Evolutionary conservation across 2,888 invertebrate genomes (phyloP), one percentile per base, ranked within the genome.

Genomic region (Formica aserva): DNA sequence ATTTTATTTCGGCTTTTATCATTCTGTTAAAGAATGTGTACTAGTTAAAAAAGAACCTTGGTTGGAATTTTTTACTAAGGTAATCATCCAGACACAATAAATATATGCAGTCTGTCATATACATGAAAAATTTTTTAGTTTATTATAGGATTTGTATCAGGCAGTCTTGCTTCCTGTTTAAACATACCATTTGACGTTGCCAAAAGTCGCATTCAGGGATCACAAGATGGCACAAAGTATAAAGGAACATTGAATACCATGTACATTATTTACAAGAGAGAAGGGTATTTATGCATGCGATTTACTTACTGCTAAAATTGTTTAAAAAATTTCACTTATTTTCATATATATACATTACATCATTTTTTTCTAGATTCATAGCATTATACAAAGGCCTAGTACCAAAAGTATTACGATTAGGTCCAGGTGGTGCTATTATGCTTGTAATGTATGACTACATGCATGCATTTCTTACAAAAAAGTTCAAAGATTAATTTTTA

Each of bases 141-240:
- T 57, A 95, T 96, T 0, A 97, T 99, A 90, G 99, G 99, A 57
- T 98, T 99, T 92, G 96, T 96, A 13, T 98, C 98, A 15, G 99
- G 99, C 3, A 97, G 97, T 0, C 94, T 98, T 52, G 98, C 97
- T 11, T 98, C 98, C 6, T 96, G 97, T 89, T 95, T 97, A 67
- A 99, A 99, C 95, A 99, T 99, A 95, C 99, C 99, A 8, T 99
- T 99, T 95, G 99, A 99, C 94, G 99, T 99, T 41, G 99, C 98
- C 35, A 99, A 99, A 95, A 98, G 98, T 90, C 96, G 99, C 77
- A 99, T 99, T 90, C 99, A 99, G 95, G 99, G 98, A 0, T 98
- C 98, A 0, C 98, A 98, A 94, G 97, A 97, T 0, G 91, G 96
- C 85, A 96, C 98, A 69, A 98, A 98, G 93, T 99, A 99, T 93